Percentiles rank a stretch among this genome's conserved stretches.
Conservation (phyloP, 1,140 invertebrate genomes). For the Zaprionus africanus region DNA sequence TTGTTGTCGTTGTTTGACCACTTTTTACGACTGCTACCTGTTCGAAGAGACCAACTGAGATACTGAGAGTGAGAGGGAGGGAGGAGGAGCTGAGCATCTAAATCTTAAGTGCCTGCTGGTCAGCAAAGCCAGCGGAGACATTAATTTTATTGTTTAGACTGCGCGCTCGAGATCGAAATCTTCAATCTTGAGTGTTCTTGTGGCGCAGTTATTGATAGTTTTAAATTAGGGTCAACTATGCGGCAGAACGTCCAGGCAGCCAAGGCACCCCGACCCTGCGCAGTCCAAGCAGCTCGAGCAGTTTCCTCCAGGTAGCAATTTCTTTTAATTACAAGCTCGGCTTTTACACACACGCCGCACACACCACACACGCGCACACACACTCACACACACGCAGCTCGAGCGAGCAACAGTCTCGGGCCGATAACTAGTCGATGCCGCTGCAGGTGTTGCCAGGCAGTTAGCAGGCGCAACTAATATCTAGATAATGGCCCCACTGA, state of each 20-base stretch:
- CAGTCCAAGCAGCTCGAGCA: slow-evolving; percentile 11
- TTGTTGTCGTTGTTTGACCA: slow-evolving; percentile 67
- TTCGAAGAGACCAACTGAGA: slow-evolving; percentile 24
- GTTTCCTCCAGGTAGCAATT: slow-evolving; percentile 60
- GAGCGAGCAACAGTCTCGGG: background rate
- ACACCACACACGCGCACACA: background rate
- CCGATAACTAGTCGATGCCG: slow-evolving; percentile 44
- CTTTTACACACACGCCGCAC: slow-evolving; percentile 15
- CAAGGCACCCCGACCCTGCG: background rate
- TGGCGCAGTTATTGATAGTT: slow-evolving; percentile 74
- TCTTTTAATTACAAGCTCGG: slow-evolving; percentile 70
- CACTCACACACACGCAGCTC: slow-evolving; percentile 4
- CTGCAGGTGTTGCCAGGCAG: slow-evolving; percentile 72
- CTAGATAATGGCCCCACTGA: slow-evolving; percentile 46
- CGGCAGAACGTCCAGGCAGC: slow-evolving; percentile 39
- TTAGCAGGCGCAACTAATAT: slow-evolving; percentile 69
- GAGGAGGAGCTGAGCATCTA: slow-evolving; percentile 29
- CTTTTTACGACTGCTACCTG: slow-evolving; percentile 71
- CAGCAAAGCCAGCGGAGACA: slow-evolving; percentile 60
- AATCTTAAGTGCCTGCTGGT: slow-evolving; percentile 74
- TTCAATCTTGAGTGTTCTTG: slow-evolving; percentile 38
- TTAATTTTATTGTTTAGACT: slow-evolving; percentile 80
- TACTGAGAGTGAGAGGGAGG: background rate
- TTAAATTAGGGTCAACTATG: slow-evolving; percentile 77
- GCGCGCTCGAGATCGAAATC: slow-evolving; percentile 73